Percentiles rank a stretch among this genome's conserved stretches.
phyloP scores from a whole-genome alignment of 2,113 vertebrate genomes.

The Holacanthus passer region DNA sequence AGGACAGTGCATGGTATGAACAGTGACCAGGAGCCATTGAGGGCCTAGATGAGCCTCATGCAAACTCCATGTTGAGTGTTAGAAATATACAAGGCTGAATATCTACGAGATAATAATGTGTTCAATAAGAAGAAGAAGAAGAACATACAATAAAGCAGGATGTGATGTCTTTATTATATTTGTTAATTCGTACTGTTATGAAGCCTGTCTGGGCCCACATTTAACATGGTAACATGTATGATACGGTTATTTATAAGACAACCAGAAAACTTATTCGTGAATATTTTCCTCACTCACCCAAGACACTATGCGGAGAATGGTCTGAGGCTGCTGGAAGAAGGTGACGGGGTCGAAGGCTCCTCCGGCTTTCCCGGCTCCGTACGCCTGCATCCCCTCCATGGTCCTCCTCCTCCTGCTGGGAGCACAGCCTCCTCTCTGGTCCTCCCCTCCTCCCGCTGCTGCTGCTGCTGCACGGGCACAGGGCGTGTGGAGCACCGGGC shows the following conservation, averaged over 20 bases:
- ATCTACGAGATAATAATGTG: no score
- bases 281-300: conserved; percentile 88
- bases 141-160: not conserved
- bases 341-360: conserved; percentile 94
- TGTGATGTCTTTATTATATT: not conserved
- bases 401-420: conserved; percentile 67
- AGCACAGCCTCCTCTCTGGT: conserved; percentile 45
- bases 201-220: conserved; percentile 5
- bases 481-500: conserved; percentile 54
- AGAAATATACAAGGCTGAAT: not conserved
- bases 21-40: not conserved
- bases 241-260: no score
- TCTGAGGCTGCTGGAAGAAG: conserved; percentile 94
- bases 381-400: conserved; percentile 93
- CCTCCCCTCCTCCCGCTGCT: conserved; percentile 37
- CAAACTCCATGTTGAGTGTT: not conserved
- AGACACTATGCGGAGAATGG: conserved; percentile 91
- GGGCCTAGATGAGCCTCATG: not conserved
- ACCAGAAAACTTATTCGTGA: no score
- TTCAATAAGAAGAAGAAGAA: no score
- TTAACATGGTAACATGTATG: no score
- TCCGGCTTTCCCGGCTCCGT: conserved; percentile 94
- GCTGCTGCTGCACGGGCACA: conserved; percentile 50
- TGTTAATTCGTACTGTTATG: not conserved
- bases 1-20: not conserved